Percentiles rank a stretch among this genome's conserved stretches.
Conservation (phyloP, 2,888 invertebrate species). For the Allophyes oxyacanthae region DNA sequence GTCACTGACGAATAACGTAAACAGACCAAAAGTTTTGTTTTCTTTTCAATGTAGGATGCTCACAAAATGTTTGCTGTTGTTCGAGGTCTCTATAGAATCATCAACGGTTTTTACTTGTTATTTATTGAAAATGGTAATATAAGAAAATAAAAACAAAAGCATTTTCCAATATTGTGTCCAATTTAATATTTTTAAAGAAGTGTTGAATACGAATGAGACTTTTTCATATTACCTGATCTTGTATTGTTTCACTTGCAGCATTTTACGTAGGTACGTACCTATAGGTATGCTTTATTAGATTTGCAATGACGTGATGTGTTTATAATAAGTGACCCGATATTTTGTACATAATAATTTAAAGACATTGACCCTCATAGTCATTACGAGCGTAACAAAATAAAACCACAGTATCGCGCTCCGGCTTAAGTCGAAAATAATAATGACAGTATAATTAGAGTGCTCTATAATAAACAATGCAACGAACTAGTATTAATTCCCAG, state of each 20-base stretch:
- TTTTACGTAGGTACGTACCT: too few species aligned
- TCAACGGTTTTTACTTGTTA: background rate
- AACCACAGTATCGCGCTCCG: constrained; percentile 47
- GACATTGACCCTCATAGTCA: constrained; percentile 51
- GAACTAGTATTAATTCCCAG: constrained; percentile 82
- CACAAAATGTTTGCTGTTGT: constrained; percentile 4
- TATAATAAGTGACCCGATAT: constrained; percentile 13
- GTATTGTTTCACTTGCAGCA: constrained; percentile 19
- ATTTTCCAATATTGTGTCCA: too few species aligned
- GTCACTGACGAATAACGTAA: constrained; percentile 23
- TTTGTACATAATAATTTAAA: constrained; percentile 42
- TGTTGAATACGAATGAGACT: too few species aligned
- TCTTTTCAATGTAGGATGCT: background rate
- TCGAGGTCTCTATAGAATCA: background rate
- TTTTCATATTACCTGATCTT: too few species aligned
- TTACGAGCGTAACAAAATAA: constrained; percentile 44
- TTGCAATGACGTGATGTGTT: constrained; percentile 17
- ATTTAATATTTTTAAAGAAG: too few species aligned
- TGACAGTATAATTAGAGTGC: constrained; percentile 77
- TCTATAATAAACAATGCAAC: constrained; percentile 82
- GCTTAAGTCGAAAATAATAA: constrained; percentile 71
- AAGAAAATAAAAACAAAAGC: too few species aligned
- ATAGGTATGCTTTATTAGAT: constrained; percentile 28
- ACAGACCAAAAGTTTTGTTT: constrained; percentile 17
- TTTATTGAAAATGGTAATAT: too few species aligned